Evolutionary conservation across 2,113 vertebrate genomes (phyloP), one percentile per base, ranked within the genome.

Genomic region (Nanorana parkeri): DNA sequence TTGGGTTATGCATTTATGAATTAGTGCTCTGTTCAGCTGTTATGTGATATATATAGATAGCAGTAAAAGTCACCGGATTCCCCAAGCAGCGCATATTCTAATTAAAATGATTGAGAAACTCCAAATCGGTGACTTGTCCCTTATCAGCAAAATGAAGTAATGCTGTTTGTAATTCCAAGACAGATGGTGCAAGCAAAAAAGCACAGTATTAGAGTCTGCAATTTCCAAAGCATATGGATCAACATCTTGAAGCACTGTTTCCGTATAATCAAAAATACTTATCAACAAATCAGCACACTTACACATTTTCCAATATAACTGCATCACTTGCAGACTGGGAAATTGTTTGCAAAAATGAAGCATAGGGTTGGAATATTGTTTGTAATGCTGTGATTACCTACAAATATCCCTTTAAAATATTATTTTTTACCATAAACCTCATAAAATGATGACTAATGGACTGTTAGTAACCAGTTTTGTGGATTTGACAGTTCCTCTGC

Each of bases 171-270:
- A 75, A 47, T 67, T 58, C 63, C 17, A 36, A 52, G 55, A 86
- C 54, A 87, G 84, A 86, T 86, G 85, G 86, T 78, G 65, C 64
- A 55, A 58, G n/a, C 80, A 79, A 56, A 67, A 68, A 51, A 66
- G 77, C 74, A 63, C 61, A 83, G 58, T 88, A 89, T 86, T 86
- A 88, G 76, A 84, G 54, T 19, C 83, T 68, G 86, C 1, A 0
- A 60, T 76, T 89, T 89, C 61, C 84, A 75, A 60, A 85, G 63
- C 78, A 87, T 65, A 84, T 21, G 71, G 80, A 84, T 87, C 24
- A 21, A 73, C 65, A 58, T 29, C 24, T 24, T 75, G 13, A 74
- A 81, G 81, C 73, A 86, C 80, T 64, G 75, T 15, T 16, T 58
- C 88, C 86, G 77, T 51, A 90, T 69, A 63, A 83, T 80, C 87